Evolutionary conservation across 2,113 vertebrate genomes (phyloP).

Genomic region (Herpailurus yagouaroundi): DNA sequence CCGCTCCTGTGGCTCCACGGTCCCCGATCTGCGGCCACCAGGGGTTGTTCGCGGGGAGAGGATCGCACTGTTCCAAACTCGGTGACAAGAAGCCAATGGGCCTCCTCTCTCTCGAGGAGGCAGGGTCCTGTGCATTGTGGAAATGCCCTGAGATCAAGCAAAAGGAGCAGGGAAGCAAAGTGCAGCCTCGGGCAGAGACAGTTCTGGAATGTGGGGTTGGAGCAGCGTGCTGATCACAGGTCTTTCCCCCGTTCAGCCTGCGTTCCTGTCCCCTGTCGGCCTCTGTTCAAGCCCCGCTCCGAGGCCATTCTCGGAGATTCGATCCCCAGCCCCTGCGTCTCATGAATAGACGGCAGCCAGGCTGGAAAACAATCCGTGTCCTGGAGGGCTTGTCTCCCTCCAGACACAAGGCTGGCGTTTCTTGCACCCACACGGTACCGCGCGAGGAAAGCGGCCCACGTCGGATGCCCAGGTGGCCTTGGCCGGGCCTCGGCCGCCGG

Average conservation of each 20-base stretch:
- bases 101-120: not conserved
- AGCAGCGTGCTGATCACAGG: not conserved
- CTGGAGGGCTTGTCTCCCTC: not conserved
- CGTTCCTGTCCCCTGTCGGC: not conserved
- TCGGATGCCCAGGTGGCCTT: not conserved
- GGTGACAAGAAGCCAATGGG: not conserved
- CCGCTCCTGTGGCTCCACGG: not conserved
- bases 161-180: not conserved
- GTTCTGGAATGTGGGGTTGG: not conserved
- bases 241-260: not conserved
- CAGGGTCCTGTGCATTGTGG: too few species aligned
- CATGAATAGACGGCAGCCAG: too few species aligned
- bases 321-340: not conserved
- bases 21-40: not conserved
- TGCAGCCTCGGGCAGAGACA: fast-evolving
- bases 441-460: not conserved
- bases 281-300: not conserved
- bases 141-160: not conserved
- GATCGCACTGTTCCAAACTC: fast-evolving
- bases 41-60: not conserved
- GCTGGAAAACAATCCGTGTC: not conserved
- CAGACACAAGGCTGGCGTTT: not conserved
- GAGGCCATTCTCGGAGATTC: not conserved
- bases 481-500: not conserved
- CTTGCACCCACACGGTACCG: not conserved